These are phyloP conservation scores for Carcina quercana DNA, from an alignment of 2,888 invertebrate species.

Conservation along the genomic window DNA sequence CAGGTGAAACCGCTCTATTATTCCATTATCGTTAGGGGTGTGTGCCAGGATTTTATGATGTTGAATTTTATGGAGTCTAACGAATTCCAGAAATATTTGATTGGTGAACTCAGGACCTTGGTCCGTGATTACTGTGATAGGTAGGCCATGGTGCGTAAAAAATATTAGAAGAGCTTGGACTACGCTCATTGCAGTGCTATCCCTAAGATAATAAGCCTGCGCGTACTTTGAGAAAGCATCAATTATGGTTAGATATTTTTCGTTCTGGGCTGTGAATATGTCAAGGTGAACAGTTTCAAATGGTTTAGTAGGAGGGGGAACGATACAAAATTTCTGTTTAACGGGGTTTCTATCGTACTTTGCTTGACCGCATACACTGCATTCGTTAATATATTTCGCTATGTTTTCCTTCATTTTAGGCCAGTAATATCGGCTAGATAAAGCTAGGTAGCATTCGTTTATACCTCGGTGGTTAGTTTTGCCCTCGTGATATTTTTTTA, in stretches of 20 bases:
- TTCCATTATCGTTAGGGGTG: slow-evolving; percentile 19
- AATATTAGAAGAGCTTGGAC: slow-evolving; percentile 12
- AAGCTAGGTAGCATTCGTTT: not conserved
- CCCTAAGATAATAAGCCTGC: not conserved
- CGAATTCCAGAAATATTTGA: slow-evolving; percentile 13
- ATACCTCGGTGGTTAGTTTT: slow-evolving; percentile 9
- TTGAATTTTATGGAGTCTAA: slow-evolving; percentile 5
- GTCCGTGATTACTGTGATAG: slow-evolving; percentile 17
- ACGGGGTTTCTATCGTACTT: slow-evolving; percentile 16
- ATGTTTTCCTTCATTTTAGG: slow-evolving; percentile 12
- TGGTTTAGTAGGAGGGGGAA: slow-evolving; percentile 14
- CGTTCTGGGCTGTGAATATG: slow-evolving; percentile 5
- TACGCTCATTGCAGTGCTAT: slow-evolving; percentile 1
- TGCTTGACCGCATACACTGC: slow-evolving; percentile 11
- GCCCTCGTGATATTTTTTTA: slow-evolving; percentile 14
- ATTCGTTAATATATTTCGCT: slow-evolving; percentile 9
- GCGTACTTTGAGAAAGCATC: slow-evolving; percentile 7
- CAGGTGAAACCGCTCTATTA: slow-evolving; percentile 15
- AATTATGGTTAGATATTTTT: slow-evolving; percentile 9
- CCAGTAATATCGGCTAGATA: slow-evolving; percentile 9
- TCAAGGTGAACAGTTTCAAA: slow-evolving; percentile 18
- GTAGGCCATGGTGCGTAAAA: slow-evolving; percentile 18
- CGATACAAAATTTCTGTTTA: slow-evolving; percentile 12
- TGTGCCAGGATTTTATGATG: slow-evolving; percentile 13
- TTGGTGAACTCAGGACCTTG: slow-evolving; percentile 21